Percentiles rank a stretch among this genome's conserved stretches.
Conservation (phyloP, 2,113 vertebrate species). For the Telmatochromis sp. region DNA sequence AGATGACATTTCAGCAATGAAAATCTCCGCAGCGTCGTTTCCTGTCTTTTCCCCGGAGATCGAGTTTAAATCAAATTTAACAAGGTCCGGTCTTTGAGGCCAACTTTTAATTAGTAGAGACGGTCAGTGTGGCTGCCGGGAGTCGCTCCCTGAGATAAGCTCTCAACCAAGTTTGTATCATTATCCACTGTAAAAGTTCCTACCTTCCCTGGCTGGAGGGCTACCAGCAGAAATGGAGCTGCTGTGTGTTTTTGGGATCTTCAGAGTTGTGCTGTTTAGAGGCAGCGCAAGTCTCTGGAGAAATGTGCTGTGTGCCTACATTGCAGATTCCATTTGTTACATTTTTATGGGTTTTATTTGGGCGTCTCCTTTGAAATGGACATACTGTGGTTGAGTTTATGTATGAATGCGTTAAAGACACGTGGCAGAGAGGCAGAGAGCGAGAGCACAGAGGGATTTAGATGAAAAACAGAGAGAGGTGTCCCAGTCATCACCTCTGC, state of each 20-base stretch:
- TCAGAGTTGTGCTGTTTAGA: not conserved
- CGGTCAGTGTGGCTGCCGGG: not conserved
- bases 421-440: not conserved
- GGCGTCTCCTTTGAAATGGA: slow-evolving; percentile 2
- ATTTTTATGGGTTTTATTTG: slow-evolving; percentile 18
- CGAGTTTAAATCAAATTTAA: slow-evolving; percentile 17
- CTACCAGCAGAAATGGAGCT: slow-evolving; percentile 6
- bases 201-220: not conserved
- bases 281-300: not conserved
- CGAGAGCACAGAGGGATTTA: slow-evolving; percentile 1
- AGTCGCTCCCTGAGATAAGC: not conserved
- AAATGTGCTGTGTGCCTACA: not conserved
- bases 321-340: slow-evolving; percentile 36
- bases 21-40: not conserved
- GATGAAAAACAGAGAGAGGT: slow-evolving; percentile 17
- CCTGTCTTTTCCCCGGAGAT: not conserved
- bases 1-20: not conserved
- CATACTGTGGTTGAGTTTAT: not conserved
- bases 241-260: not conserved
- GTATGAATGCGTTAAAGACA: not conserved
- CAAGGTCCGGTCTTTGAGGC: slow-evolving; percentile 8
- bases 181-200: slow-evolving; percentile 17
- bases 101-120: slow-evolving; percentile 37
- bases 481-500: slow-evolving; percentile 37
- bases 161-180: slow-evolving; percentile 1